Conservation (phyloP, 2,888 invertebrate genomes). For the Drosophila eohydei region DNA sequence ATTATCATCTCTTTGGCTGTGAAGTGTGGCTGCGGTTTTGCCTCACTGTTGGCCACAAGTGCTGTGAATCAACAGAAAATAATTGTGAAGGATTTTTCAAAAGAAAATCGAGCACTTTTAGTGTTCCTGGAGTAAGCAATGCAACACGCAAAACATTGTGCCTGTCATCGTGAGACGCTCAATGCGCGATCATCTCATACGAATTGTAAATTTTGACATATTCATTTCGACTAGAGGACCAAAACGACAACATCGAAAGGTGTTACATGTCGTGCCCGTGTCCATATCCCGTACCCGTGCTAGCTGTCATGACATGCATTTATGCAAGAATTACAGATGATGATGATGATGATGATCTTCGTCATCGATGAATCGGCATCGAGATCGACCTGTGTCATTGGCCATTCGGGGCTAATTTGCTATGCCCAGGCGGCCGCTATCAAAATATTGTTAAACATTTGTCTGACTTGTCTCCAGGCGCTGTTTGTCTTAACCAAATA, state of each 20-base stretch:
- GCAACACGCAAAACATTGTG: slow-evolving; percentile 47
- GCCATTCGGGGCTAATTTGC: slow-evolving; percentile 70
- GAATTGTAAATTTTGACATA: slow-evolving; percentile 80
- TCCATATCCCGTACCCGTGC: slow-evolving; percentile 18
- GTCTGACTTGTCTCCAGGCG: slow-evolving; percentile 37
- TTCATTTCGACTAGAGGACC: slow-evolving; percentile 67
- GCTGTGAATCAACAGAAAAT: slow-evolving; percentile 63
- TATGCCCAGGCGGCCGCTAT: slow-evolving; percentile 71
- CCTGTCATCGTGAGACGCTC: slow-evolving; percentile 52
- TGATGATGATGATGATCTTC: slow-evolving; percentile 15
- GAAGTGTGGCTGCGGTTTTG: slow-evolving; percentile 54
- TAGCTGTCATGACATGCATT: slow-evolving; percentile 77
- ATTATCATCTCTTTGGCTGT: slow-evolving; percentile 55
- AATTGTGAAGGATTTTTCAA: slow-evolving; percentile 66
- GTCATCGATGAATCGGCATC: slow-evolving; percentile 34
- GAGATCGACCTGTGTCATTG: slow-evolving; percentile 46
- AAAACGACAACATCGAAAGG: slow-evolving; percentile 66
- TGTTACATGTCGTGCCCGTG: slow-evolving; percentile 66
- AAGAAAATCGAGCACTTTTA: slow-evolving; percentile 56
- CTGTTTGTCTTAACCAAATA: slow-evolving; percentile 67
- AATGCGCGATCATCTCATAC: slow-evolving; percentile 55
- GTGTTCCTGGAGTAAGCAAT: slow-evolving; percentile 16
- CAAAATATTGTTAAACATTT: slow-evolving; percentile 79
- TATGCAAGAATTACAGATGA: slow-evolving; percentile 67
- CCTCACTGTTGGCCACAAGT: slow-evolving; percentile 57